A percentile compares a stretch with the other conserved stretches of the same genome.
These are phyloP conservation scores for Darevskia mixta DNA, from an alignment of 2,797 vertebrate species.

Conservation along the genomic window DNA sequence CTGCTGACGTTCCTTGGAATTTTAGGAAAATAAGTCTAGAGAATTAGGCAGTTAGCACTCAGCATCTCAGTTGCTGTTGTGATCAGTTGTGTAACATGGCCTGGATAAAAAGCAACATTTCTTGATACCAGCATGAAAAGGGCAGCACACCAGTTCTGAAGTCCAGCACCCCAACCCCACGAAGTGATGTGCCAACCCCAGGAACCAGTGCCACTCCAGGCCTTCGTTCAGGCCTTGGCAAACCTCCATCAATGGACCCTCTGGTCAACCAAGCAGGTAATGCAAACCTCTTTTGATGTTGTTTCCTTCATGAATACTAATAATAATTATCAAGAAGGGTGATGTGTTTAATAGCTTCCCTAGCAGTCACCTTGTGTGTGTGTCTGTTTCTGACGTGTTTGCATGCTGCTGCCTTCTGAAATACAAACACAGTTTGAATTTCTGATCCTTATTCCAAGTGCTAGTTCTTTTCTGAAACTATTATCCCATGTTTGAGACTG, in stretches of 20 bases:
- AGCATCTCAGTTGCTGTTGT: slow-evolving; percentile 80
- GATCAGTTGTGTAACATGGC: slow-evolving; percentile 83
- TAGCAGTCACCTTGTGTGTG: slow-evolving; percentile 60
- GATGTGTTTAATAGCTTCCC: slow-evolving; percentile 70
- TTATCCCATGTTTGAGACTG: slow-evolving; percentile 49
- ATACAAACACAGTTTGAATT: slow-evolving; percentile 68
- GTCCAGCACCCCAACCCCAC: slow-evolving; percentile 88
- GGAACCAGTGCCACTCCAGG: slow-evolving; percentile 86
- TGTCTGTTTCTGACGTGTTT: slow-evolving; percentile 67
- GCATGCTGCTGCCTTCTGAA: slow-evolving; percentile 66
- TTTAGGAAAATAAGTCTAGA: slow-evolving; percentile 81
- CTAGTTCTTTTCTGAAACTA: slow-evolving; percentile 55
- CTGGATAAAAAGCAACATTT: slow-evolving; percentile 85
- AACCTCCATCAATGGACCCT: slow-evolving; percentile 91
- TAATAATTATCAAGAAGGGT: slow-evolving; percentile 54
- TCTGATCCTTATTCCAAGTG: slow-evolving; percentile 64
- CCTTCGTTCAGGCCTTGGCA: slow-evolving; percentile 89
- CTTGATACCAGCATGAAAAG: slow-evolving; percentile 91
- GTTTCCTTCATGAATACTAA: slow-evolving; percentile 43
- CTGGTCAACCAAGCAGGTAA: slow-evolving; percentile 92
- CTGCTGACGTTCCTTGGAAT: slow-evolving; percentile 68
- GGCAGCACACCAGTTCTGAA: slow-evolving; percentile 93
- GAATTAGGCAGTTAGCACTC: slow-evolving; percentile 74
- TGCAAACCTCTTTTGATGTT: slow-evolving; percentile 43
- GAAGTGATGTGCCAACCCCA: slow-evolving; percentile 89